Base-by-base conservation (phyloP, 2,888 invertebrate genomes). In the Caenorhabditis sp. region DNA sequence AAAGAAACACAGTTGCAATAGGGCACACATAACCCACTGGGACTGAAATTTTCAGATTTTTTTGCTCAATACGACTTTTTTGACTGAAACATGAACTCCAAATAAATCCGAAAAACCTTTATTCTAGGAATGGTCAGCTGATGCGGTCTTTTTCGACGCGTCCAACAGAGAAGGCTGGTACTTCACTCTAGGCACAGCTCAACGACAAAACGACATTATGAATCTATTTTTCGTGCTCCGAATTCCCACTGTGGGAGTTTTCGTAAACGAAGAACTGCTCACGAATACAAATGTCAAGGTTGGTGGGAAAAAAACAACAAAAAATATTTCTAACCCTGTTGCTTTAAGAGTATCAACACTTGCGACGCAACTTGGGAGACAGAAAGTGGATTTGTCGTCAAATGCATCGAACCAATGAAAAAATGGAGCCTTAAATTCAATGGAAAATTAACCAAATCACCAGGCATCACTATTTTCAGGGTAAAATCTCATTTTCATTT, bases 91-190 rank as follows among this genome's bases (percentile, higher is more conserved):
- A n/a, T n/a, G n/a, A n/a, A n/a, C n/a, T n/a, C 36, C 36, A 36
- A 36, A 36, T 8, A 8, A 10, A 5, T 8, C 36, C 36, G 10
- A 36, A 36, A 36, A 36, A 36, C 36, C 36, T 5, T 5, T 8
- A 8, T 36, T 43, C 17, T 43, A 77, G 78, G 62, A 87, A 57
- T 81, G 82, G 92, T 92, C 92, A 1, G 93, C 93, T 75, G 93
- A 93, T 88, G 93, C 93, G 4, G 92, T 93, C 0, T 93, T 93
- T 88, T 92, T 93, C 88, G 92, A 93, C 88, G 92, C 91, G 0
- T 91, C 91, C 27, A 91, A 91, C 76, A 88, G 89, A 60, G 90
- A 91, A 17, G 93, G 85, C 8, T 85, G 77, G 75, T 85, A 82
- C 63, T 77, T 85, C 57, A 81, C 82, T 8, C 68, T 84, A 17